These are phyloP conservation scores for Ceratina calcarata DNA, from an alignment of 1,140 invertebrate species.

Conservation along the genomic window DNA sequence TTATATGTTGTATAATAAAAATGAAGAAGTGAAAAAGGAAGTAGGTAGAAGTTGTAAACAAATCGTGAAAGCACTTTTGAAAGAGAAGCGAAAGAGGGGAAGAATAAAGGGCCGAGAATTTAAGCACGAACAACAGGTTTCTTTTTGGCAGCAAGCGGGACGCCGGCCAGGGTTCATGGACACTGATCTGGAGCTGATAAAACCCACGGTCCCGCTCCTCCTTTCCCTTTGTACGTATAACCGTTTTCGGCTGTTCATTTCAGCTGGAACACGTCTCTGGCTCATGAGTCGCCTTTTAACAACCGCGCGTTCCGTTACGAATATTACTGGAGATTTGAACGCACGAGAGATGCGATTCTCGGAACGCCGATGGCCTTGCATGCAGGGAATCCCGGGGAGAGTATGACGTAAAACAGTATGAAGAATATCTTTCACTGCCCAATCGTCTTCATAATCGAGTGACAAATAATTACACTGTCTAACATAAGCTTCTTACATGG, in stretches of 20 bases:
- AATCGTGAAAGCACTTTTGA: background rate
- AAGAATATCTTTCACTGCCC: no score
- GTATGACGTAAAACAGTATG: background rate
- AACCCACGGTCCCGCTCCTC: slow-evolving; percentile 10
- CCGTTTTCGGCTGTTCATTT: slow-evolving; percentile 9
- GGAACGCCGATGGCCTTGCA: background rate
- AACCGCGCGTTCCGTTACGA: slow-evolving; percentile 58
- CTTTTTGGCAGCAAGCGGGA: slow-evolving; percentile 28
- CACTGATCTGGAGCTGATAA: slow-evolving; percentile 50
- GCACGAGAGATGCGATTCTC: slow-evolving; percentile 15
- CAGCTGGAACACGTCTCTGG: background rate
- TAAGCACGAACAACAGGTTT: slow-evolving; percentile 35
- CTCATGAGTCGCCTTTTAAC: slow-evolving; percentile 29
- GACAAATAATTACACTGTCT: no score
- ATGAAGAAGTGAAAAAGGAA: no score
- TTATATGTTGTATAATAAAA: no score
- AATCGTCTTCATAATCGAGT: background rate
- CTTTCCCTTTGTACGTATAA: background rate
- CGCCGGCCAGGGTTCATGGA: slow-evolving; percentile 22
- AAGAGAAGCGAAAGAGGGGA: background rate
- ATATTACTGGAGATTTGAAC: slow-evolving; percentile 51
- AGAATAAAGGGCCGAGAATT: slow-evolving; percentile 8
- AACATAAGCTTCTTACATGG: no score
- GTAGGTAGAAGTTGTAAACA: no score
- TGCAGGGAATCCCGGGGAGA: slow-evolving; percentile 6